Evolutionary conservation across 2,888 invertebrate genomes (phyloP), one percentile per base, ranked within the genome.

Genomic region (Hemaris fuciformis): DNA sequence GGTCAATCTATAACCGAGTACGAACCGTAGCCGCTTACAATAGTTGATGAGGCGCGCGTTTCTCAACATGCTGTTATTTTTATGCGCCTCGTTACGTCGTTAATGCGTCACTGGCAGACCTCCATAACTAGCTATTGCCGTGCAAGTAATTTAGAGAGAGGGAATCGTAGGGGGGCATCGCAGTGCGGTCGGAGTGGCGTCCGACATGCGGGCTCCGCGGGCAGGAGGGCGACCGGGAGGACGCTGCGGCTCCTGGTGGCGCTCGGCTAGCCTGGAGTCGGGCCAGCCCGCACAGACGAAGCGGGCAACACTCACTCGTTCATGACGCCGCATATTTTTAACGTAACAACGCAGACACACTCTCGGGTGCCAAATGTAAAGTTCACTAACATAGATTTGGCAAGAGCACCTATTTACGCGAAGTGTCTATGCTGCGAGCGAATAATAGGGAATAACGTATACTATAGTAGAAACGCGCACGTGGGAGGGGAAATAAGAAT

Each of bases 341-440:
- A 90, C 91, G 90, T 91, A 91, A 88, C 88, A 82, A 83, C 85
- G 80, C 88, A 86, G 88, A 88, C 86, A 83, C 82, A 80, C 82
- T 83, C 77, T 68, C 82, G 79, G 81, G 87, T 91, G 91, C 91
- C 91, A 91, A 91, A 89, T 88, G 87, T 88, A 91, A 91, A 91
- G 91, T 90, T 91, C 90, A 89, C 87, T 87, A 86, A 89, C 90
- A 88, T 89, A 88, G 84, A 88, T 89, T 91, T 91, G 91, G 91
- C 91, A 87, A 84, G 84, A 83, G 84, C 61, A 70, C 72, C 80
- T 88, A 86, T 89, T 88, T 87, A 89, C 87, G 82, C 79, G 76
- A 77, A 81, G 80, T 84, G 83, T 83, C 81, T 83, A 81, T 81
- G 79, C 74, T 79, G 70, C 76, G 74, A 74, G 69, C 75, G 72